Base-by-base conservation (phyloP, 2,797 vertebrate genomes). In the Acanthurus tractus region DNA sequence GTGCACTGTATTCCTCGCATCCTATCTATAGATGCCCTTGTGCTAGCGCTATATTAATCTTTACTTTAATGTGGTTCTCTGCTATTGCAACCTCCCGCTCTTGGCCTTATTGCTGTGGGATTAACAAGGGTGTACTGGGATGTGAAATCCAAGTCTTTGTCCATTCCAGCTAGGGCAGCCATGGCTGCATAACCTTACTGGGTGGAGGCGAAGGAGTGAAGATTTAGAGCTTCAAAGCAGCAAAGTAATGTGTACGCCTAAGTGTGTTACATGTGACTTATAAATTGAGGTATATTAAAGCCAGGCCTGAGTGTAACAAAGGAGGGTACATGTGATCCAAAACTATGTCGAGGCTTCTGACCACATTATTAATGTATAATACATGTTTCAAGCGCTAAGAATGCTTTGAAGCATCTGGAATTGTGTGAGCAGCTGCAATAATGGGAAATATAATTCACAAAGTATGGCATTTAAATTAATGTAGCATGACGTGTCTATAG, bases 81-180 rank as follows among this genome's bases (percentile, higher is more conserved):
- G 55, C 66, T 78, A 59, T 64, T 76, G 64, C 59, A 57, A 42
- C 85, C 55, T 81, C 57, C 63, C 56, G 53, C 70, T 78, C 45
- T 78, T 80, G 52, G 80, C 54, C 40, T 56, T 58, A 69, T 66
- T 82, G 63, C 62, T 63, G 50, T 64, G 45, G 82, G 70, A 90
- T 88, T 87, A 81, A 63, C 76, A 25, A 62, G 29, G 50, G 53
- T 77, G 56, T 79, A 85, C 83, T 75, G 29, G 50, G 61, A 91
- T 65, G 63, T 85, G 78, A 79, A 88, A 86, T 86, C 63, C 56
- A 79, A 83, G 76, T 85, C 74, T 83, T 82, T 88, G 76, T 82
- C 67, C 45, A 68, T 66, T 66, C 25, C 49, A 76, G 61, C 56
- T 49, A 25, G 63, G 72, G 44, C 42, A 67, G 15, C 59, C 48